A percentile compares a stretch with the other conserved stretches of the same genome.
These are phyloP conservation scores for Echiichthys vipera DNA, from an alignment of 2,797 vertebrate genomes.

Conservation along the genomic window DNA sequence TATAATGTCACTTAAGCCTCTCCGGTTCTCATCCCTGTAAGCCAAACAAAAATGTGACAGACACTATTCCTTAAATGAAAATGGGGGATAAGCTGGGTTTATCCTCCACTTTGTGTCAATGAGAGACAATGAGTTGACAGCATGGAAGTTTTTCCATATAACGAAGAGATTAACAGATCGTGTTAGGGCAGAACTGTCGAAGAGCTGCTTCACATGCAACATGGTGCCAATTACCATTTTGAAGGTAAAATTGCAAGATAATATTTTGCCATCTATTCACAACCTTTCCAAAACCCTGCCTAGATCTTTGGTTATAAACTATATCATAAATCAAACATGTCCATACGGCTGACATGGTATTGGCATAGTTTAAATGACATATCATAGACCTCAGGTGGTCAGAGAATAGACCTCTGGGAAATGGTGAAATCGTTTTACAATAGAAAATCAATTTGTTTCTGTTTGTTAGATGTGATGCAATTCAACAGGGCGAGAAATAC, in stretches of 20 bases:
- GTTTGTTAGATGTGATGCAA: not conserved
- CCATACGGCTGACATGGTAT: not conserved
- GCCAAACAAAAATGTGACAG: not conserved
- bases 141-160: not conserved
- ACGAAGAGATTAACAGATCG: not conserved
- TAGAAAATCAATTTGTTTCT: not conserved
- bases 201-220: not conserved
- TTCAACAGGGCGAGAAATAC: not conserved
- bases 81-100: constrained; percentile 1
- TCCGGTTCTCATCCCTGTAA: too few relatives aligned
- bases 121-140: not conserved
- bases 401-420: not conserved
- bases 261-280: not conserved
- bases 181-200: not conserved
- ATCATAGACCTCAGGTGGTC: not conserved
- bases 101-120: not conserved
- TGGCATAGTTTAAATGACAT: constrained; percentile 15
- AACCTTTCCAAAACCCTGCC: not conserved
- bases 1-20: too few relatives aligned
- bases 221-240: not conserved
- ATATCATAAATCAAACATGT: not conserved
- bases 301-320: not conserved
- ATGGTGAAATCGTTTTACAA: constrained; percentile 2
- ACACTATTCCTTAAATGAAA: not conserved
- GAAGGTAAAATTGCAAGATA: not conserved